phyloP scores from a whole-genome alignment of 2,888 invertebrate genomes.

The Acanthosoma haemorrhoidale region DNA sequence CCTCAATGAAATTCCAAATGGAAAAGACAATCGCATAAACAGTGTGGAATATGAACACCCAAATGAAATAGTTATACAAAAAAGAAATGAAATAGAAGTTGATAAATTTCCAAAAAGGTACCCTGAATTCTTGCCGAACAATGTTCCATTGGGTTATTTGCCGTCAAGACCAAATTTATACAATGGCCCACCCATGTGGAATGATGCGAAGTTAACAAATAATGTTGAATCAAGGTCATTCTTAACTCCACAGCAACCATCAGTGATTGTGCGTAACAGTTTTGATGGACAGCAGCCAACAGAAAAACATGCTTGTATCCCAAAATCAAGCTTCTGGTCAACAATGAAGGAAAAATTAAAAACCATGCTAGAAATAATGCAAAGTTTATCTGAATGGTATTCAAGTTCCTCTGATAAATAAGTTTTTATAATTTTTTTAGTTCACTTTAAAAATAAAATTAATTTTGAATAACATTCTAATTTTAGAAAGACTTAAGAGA shows the following conservation, averaged over 20 bases:
- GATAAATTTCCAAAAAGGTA: not conserved
- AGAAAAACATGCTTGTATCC: not conserved
- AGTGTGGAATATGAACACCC: not conserved
- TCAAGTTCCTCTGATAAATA: not conserved
- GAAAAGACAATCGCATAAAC: not conserved
- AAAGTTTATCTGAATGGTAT: constrained; percentile 22
- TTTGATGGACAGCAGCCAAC: not conserved
- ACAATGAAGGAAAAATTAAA: constrained; percentile 19
- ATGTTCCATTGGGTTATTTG: not conserved
- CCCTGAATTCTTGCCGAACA: not conserved
- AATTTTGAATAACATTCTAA: too few relatives aligned
- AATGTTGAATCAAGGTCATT: not conserved
- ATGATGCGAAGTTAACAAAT: not conserved
- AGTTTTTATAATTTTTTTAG: not conserved
- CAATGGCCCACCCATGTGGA: not conserved
- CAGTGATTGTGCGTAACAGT: not conserved
- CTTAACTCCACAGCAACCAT: not conserved
- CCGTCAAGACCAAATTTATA: not conserved
- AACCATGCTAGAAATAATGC: constrained; percentile 13
- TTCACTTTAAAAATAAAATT: not conserved
- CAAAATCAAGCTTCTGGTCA: not conserved
- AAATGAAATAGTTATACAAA: not conserved
- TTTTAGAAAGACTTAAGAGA: too few relatives aligned
- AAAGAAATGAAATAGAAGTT: not conserved
- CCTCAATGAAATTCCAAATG: constrained; percentile 18